Evolutionary conservation across 2,797 vertebrate species (phyloP), one percentile per base, ranked within the genome.

Genomic region (Jordanella pulchra): DNA sequence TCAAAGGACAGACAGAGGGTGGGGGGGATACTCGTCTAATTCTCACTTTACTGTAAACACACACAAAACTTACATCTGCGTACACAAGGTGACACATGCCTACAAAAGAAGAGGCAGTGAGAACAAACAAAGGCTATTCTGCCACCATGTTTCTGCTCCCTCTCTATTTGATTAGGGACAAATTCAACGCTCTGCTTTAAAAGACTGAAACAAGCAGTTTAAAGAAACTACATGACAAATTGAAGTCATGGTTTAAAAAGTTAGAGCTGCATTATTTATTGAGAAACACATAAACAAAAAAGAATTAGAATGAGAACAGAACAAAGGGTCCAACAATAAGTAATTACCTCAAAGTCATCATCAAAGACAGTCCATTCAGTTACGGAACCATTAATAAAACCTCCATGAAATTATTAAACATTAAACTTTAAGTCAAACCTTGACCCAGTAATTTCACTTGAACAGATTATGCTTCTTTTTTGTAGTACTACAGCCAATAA

Each of bases 1-100:
- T 89, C 83, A 90, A 89, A 89, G 85, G 32, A 79, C 35, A 69
- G 76, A 78, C 69, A 83, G 67, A 75, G 76, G 82, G 39, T 23
- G 35, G 23, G 56, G 42, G 71, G 69, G 72, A 69, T 55, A 75
- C 79, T 80, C 79, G 77, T 78, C 69, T 78, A 75, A 82, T 86
- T 91, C 87, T 86, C 91, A 91, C 87, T 86, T 75, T 79, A 90
- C 87, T 88, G 81, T 87, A 89, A 91, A 87, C 77, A 90, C 78
- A 77, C 70, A 73, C 28, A 66, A 64, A 71, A 85, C 81, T 84
- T 72, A 86, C 89, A 91, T 87, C 84, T 89, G 87, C 76, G 85
- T 70, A 91, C 84, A 85, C 87, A 67, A 71, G 68, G 73, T 73
- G 75, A 47, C 67, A 65, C 73, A 73, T 44, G 54, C 69, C 79